These are phyloP conservation scores for Heteromormyrus szaboi DNA, from an alignment of 2,797 vertebrate species.

Conservation along the genomic window DNA sequence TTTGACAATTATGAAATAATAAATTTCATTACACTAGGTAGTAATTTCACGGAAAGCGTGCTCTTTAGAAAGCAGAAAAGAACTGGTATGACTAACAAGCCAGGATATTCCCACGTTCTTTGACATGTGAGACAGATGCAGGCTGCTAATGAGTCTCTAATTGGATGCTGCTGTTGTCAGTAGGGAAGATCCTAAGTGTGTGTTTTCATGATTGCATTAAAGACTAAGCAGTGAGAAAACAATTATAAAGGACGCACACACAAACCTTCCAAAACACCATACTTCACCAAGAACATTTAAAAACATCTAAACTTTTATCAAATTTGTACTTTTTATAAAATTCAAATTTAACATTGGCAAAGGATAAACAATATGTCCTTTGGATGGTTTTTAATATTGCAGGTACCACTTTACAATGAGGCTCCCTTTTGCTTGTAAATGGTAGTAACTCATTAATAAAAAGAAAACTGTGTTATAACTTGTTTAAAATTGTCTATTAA, in stretches of 20 bases:
- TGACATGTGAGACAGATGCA: not conserved
- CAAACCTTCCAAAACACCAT: not conserved
- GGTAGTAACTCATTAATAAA: not conserved
- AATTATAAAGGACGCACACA: not conserved
- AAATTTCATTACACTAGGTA: not conserved
- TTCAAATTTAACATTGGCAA: not conserved
- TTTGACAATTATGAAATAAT: not conserved
- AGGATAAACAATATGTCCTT: not conserved
- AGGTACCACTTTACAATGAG: not conserved
- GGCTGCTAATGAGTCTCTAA: slow-evolving; percentile 18
- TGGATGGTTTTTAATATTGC: not conserved
- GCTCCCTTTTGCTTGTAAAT: not conserved
- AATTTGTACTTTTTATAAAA: not conserved
- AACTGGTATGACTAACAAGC: not conserved
- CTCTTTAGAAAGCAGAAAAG: not conserved
- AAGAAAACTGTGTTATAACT: not conserved
- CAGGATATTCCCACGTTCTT: not conserved
- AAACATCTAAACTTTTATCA: not conserved
- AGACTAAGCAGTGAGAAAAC: not conserved
- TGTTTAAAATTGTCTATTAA: not conserved
- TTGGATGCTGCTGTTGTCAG: not conserved
- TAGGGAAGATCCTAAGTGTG: not conserved
- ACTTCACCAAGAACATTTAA: not conserved
- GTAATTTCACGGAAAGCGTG: not conserved
- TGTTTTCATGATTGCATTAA: not conserved